A percentile compares a stretch with the other conserved stretches of the same genome.
Evolutionary conservation across 2,888 invertebrate species (phyloP).

Genomic region (Idaea aversata): DNA sequence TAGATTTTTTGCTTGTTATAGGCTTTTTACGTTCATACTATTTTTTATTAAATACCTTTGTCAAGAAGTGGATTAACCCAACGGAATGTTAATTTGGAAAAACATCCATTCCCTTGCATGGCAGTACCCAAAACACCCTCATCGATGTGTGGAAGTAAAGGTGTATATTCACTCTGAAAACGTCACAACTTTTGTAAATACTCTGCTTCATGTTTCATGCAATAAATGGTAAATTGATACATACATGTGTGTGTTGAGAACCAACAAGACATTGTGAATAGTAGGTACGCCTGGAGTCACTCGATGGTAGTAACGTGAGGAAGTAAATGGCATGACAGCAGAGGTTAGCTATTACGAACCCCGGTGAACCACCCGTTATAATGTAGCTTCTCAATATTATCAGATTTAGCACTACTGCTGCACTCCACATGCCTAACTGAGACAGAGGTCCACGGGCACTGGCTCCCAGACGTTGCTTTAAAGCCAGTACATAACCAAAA

Average conservation of each 20-base stretch:
- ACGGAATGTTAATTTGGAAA: conserved; percentile 89
- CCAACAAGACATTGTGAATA: conserved; percentile 73
- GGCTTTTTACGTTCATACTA: no score
- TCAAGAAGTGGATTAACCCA: conserved; percentile 93
- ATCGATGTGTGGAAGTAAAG: conserved; percentile 83
- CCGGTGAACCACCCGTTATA: conserved; percentile 69
- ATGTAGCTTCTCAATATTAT: conserved; percentile 85
- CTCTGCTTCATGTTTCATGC: conserved; percentile 6
- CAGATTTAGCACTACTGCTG: conserved; percentile 83
- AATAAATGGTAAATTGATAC: conserved; percentile 29
- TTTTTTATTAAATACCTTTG: no score
- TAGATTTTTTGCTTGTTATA: no score
- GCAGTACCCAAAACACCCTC: conserved; percentile 89
- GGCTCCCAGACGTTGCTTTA: conserved; percentile 82
- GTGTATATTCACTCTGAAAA: conserved; percentile 81
- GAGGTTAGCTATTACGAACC: conserved; percentile 82
- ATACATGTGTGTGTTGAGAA: conserved; percentile 77
- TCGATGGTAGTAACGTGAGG: conserved; percentile 85
- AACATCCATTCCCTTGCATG: conserved; percentile 85
- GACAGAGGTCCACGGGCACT: conserved; percentile 88
- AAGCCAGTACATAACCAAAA: conserved; percentile 85
- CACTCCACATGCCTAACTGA: conserved; percentile 84
- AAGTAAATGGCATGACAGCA: conserved; percentile 85
- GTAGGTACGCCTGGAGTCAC: conserved; percentile 68
- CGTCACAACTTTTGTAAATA: conserved; percentile 8